Evolutionary conservation across 2,888 invertebrate genomes (phyloP).

Genomic region (Gastrophysa polygoni): DNA sequence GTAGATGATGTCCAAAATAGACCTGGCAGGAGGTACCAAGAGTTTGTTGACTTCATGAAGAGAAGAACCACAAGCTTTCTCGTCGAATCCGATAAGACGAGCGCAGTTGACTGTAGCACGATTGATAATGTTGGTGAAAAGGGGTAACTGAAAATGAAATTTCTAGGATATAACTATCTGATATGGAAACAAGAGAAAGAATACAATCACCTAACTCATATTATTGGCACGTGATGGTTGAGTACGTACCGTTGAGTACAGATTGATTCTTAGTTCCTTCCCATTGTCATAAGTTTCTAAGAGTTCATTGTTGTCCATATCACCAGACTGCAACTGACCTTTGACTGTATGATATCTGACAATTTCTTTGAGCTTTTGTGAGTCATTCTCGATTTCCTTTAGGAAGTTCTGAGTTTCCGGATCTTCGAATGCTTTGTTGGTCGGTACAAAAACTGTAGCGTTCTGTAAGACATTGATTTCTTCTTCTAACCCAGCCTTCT

Average conservation of each 20-base stretch:
- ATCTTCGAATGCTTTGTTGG: conserved; percentile 67
- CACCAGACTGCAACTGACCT: conserved; percentile 64
- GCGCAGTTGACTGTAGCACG: conserved; percentile 73
- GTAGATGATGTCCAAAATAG: conserved; percentile 60
- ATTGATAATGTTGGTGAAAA: conserved; percentile 64
- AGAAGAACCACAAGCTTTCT: conserved; percentile 71
- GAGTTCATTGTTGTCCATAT: conserved; percentile 62
- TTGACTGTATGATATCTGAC: conserved; percentile 68
- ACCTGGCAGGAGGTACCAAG: conserved; percentile 61
- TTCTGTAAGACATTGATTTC: conserved; percentile 64
- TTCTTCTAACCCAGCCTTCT: conserved; percentile 62
- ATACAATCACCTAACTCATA: too few relatives aligned
- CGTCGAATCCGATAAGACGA: conserved; percentile 65
- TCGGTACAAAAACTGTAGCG: conserved; percentile 69
- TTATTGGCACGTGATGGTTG: background rate
- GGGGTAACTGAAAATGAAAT: conserved; percentile 60
- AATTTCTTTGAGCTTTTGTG: conserved; percentile 62
- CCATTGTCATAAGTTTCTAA: conserved; percentile 58
- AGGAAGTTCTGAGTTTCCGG: conserved; percentile 55
- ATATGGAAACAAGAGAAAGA: too few relatives aligned
- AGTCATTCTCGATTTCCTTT: conserved; percentile 54
- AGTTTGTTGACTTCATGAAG: conserved; percentile 70
- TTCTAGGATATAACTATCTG: too few relatives aligned
- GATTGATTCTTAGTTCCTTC: conserved; percentile 64
- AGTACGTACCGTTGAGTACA: conserved; percentile 64